Percentiles rank a stretch among this genome's conserved stretches.
Evolutionary conservation across 2,113 vertebrate species (phyloP).

Genomic region (Brachypteracias leptosomus): DNA sequence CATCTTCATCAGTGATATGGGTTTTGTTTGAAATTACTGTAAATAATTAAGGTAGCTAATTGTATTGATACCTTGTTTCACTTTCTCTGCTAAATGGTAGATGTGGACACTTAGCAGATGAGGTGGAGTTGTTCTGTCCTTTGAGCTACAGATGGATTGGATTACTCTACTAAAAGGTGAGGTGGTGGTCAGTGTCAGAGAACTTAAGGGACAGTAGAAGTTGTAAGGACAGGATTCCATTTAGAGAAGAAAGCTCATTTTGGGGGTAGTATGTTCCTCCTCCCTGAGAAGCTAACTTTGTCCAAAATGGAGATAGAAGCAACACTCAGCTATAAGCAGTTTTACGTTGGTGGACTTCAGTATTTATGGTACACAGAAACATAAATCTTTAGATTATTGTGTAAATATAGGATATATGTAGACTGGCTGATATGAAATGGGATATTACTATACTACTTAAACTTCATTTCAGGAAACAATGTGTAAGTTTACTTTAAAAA

Average conservation of each 20-base stretch:
- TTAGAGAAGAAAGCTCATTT: not conserved
- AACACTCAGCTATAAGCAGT: not conserved
- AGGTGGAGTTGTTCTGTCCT: not conserved
- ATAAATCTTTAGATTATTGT: not conserved
- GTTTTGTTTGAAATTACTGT: not conserved
- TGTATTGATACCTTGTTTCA: not conserved
- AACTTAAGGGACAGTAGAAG: not conserved
- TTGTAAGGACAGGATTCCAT: not conserved
- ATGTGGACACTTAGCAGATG: too few relatives aligned
- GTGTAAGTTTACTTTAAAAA: not conserved
- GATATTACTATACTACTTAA: not conserved
- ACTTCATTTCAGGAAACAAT: not conserved
- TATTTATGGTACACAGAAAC: not conserved
- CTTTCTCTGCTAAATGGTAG: not conserved
- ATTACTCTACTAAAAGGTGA: not conserved
- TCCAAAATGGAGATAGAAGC: not conserved
- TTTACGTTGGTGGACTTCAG: not conserved
- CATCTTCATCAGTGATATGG: not conserved
- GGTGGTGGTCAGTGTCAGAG: not conserved
- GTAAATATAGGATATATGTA: not conserved
- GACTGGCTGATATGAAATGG: not conserved
- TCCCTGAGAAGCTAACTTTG: not conserved
- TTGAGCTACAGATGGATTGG: not conserved
- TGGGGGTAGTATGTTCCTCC: fast-evolving
- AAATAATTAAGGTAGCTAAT: not conserved